Base-by-base conservation (phyloP, 1,140 invertebrate species). In the Sinella curviseta region DNA sequence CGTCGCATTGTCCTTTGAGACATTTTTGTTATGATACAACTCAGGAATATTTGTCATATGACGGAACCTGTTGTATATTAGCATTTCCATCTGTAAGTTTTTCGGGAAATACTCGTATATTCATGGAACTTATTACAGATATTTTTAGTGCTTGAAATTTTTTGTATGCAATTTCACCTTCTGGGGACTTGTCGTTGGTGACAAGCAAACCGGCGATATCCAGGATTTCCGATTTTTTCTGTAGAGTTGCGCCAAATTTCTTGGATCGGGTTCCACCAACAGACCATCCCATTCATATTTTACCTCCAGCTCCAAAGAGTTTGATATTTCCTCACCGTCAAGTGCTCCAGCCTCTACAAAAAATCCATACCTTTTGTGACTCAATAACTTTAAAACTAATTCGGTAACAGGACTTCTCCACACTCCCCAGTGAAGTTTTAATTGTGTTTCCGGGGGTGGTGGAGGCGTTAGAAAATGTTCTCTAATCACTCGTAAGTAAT, bases 261-360 rank as follows among this genome's bases (percentile, higher is more conserved):
- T 57, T 24, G 82, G 83, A 81, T 86, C 85, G 1, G 85, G 83
- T 80, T 88, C 87, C 12, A 88, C 84, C n/a, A 88, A 81, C 26
- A 88, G 55, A 12, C 87, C 87, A 14, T 74, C 83, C 87, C 87
- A 88, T 28, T 81, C 60, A 48, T 81, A 78, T 0, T 77, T 75
- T 67, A 80, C 74, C 77, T 88, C 87, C 26, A 87, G 80, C 39
- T 81, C 82, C 12, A 88, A 55, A 0, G 86, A 86, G 78, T 87
- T 87, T 1, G 87, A 87, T 3, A 83, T 79, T 28, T 28, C 75
- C 77, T 86, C 85, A 0, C 87, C 87, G 76, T 88, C 86, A 16
- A 84, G 78, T 1, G 86, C 87, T 16, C 87, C 86, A 35, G 83
- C 84, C 76, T 88, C 86, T 20, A 87, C 76, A 75, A 87, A 87